These are phyloP conservation scores for Drosophila rubida DNA, from an alignment of 2,888 invertebrate genomes.

Conservation along the genomic window DNA sequence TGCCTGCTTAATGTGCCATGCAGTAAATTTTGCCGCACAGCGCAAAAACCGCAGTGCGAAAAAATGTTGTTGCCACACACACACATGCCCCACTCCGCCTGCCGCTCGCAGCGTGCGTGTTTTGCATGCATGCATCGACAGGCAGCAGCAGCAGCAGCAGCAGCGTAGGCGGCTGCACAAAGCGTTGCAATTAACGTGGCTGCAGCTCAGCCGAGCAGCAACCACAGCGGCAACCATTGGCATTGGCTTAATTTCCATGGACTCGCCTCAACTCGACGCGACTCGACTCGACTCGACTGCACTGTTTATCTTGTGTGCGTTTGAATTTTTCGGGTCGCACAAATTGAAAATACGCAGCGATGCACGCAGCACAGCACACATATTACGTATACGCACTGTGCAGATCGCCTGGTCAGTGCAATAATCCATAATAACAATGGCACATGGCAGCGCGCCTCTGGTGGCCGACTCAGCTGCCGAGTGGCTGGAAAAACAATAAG, in stretches of 20 bases:
- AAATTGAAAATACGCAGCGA: constrained; percentile 73
- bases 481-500: constrained; percentile 59
- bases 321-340: constrained; percentile 56
- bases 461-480: constrained; percentile 5
- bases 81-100: neutral
- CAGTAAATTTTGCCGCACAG: constrained; percentile 68
- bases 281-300: constrained; percentile 26
- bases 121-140: constrained; percentile 56
- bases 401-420: constrained; percentile 46
- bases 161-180: constrained; percentile 59
- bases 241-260: constrained; percentile 78
- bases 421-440: constrained; percentile 77
- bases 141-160: constrained; percentile 11
- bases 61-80: constrained; percentile 47
- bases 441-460: neutral
- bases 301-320: constrained; percentile 68
- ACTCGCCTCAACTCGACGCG: constrained; percentile 47
- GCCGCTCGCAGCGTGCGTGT: constrained; percentile 42
- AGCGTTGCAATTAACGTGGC: constrained; percentile 76
- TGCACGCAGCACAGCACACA: constrained; percentile 18
- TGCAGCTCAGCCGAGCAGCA: constrained; percentile 70
- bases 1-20: constrained; percentile 79
- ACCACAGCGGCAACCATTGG: constrained; percentile 67
- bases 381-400: constrained; percentile 48
- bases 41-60: constrained; percentile 65